Base-by-base conservation (phyloP, 2,888 invertebrate species). In the Tryphoninae sp. region DNA sequence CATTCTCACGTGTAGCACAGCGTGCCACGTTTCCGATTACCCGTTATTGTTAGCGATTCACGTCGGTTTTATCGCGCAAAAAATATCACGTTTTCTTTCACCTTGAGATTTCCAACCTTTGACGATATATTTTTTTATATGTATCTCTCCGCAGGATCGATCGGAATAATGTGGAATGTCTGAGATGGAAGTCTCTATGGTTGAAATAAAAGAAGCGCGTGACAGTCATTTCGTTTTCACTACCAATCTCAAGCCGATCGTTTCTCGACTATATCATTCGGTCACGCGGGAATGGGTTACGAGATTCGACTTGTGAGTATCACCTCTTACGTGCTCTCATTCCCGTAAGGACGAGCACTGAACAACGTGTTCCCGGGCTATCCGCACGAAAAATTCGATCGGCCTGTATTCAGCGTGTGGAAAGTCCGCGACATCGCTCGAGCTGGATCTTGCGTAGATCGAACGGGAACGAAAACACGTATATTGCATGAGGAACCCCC, bases 401-500 rank as follows among this genome's bases (percentile, higher is more conserved):
- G 40, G 22, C 49, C 53, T 61, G 23, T 42, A 74, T 22, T 71
- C 58, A 58, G 69, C 59, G 62, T 68, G 67, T 16, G 53, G 42
- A 26, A 59, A 78, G 45, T 79, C 62, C 65, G 33, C 59, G 9
- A 13, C n/a, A 33, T 61, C 40, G 51, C 67, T 72, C 33, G 40
- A 7, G 16, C 51, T 19, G 16, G 62, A 69, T 73, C 58, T 22
- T 19, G 55, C 51, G 61, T 64, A 19, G 68, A 62, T 62, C 59
- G 58, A 76, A 64, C 49, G 53, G 42, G 53, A 76, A 76, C 59
- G 76, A 76, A 79, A 67, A 82, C 76, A 82, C 82, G 73, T 80
- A 77, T 73, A 62, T 45, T 53, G 61, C 40, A 49, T 69, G 51
- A 51, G 59, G 75, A 82, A 77, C n/a, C 76, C 72, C 58, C 55